phyloP scores from a whole-genome alignment of 53 echinoderm and acorn worm species.

The Apostichopus leukothele region DNA sequence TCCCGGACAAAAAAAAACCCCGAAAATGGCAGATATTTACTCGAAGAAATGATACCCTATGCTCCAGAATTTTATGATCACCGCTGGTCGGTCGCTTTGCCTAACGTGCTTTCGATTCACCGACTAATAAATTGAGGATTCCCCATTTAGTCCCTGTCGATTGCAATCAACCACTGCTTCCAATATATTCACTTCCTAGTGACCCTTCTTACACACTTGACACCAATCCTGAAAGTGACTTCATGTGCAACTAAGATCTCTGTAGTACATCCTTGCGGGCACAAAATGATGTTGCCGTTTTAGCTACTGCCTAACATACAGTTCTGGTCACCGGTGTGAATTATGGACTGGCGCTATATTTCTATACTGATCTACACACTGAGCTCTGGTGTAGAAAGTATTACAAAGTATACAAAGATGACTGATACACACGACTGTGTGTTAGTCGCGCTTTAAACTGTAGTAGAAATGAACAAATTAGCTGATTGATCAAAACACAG shows the following conservation, averaged over 20 bases:
- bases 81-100: too few relatives aligned
- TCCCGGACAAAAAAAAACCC: too few relatives aligned
- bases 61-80: too few relatives aligned
- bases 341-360: background rate
- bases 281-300: too few relatives aligned
- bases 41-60: too few relatives aligned
- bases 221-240: background rate
- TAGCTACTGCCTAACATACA: background rate
- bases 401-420: too few relatives aligned
- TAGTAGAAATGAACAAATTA: slow-evolving; percentile 28
- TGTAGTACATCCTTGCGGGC: too few relatives aligned
- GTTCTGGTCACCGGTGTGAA: background rate
- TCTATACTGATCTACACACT: background rate
- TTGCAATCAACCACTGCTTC: background rate
- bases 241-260: background rate
- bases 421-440: too few relatives aligned
- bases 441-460: background rate
- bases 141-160: background rate
- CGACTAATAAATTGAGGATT: background rate
- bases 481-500: background rate
- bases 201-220: background rate
- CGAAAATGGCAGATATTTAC: too few relatives aligned
- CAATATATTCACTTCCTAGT: background rate
- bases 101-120: too few relatives aligned
- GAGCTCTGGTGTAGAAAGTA: background rate